Evolutionary conservation across 2,113 vertebrate species (phyloP).

Genomic region (Entelurus aequoreus): DNA sequence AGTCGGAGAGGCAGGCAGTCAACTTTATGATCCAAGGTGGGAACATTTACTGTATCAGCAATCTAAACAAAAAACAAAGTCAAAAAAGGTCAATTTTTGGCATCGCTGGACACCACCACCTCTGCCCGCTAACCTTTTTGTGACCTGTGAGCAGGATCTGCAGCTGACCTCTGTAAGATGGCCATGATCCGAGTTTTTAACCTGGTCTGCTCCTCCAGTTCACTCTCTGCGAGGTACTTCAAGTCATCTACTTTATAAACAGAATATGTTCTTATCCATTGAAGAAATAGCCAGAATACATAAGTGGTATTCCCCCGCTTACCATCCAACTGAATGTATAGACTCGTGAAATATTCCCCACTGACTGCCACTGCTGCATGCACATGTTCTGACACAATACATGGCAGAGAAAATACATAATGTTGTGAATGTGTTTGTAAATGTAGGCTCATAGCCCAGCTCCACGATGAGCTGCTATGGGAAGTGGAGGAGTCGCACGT

Average conservation of each 20-base stretch:
- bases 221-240: constrained; percentile 79
- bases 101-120: neutral
- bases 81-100: too few relatives aligned
- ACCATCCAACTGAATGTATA: constrained; percentile 16
- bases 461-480: constrained; percentile 89
- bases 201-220: constrained; percentile 67
- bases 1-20: constrained; percentile 88
- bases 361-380: constrained; percentile 5
- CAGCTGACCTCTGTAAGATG: constrained; percentile 90
- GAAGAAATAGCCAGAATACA: constrained; percentile 10
- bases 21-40: constrained; percentile 93
- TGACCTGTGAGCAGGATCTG: constrained; percentile 74
- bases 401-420: constrained; percentile 2
- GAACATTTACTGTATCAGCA: neutral
- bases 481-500: constrained; percentile 85
- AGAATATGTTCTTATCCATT: neutral
- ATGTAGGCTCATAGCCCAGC: constrained; percentile 84
- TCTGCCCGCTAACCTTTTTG: neutral
- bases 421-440: constrained; percentile 12
- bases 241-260: neutral
- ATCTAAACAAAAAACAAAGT: neutral
- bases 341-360: constrained; percentile 1
- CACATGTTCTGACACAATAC: constrained; percentile 26
- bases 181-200: constrained; percentile 85
- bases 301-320: constrained; percentile 2